phyloP scores from a whole-genome alignment of 1,140 invertebrate genomes.

The Spodoptera frugiperda region DNA sequence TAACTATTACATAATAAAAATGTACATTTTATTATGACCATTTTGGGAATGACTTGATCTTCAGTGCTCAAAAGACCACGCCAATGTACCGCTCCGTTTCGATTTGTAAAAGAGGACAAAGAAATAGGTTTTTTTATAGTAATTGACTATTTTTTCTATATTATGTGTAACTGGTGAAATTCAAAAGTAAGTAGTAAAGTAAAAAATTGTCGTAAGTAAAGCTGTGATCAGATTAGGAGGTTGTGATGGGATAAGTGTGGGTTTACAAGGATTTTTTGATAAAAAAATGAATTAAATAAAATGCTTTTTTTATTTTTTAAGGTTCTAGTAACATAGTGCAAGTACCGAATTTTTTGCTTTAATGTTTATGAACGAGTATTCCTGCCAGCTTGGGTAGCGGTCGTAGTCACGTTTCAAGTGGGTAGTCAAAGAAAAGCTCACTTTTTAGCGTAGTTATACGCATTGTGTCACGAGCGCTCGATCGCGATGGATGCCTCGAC shows the following conservation, averaged over 20 bases:
- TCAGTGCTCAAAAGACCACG: too few relatives aligned
- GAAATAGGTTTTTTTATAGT: neutral
- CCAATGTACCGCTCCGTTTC: too few relatives aligned
- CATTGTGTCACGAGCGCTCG: constrained; percentile 54
- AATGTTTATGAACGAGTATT: constrained; percentile 53
- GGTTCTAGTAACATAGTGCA: constrained; percentile 54
- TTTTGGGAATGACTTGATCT: too few relatives aligned
- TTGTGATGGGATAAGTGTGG: constrained; percentile 77
- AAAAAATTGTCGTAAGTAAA: constrained; percentile 71
- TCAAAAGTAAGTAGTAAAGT: constrained; percentile 50
- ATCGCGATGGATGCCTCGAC: constrained; percentile 24
- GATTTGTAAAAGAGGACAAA: too few relatives aligned
- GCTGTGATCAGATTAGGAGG: constrained; percentile 82
- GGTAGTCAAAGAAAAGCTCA: constrained; percentile 26
- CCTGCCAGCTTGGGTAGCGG: constrained; percentile 24
- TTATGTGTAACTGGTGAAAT: constrained; percentile 45
- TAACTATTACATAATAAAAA: too few relatives aligned
- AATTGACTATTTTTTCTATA: neutral
- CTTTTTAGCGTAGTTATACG: neutral
- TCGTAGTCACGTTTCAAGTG: constrained; percentile 2
- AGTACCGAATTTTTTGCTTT: constrained; percentile 76
- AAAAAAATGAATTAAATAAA: constrained; percentile 9
- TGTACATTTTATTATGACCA: too few relatives aligned
- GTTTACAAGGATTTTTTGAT: constrained; percentile 67
- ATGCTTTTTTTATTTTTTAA: constrained; percentile 64